phyloP scores from a whole-genome alignment of 2,113 vertebrate species.

The Pholis gunnellus region DNA sequence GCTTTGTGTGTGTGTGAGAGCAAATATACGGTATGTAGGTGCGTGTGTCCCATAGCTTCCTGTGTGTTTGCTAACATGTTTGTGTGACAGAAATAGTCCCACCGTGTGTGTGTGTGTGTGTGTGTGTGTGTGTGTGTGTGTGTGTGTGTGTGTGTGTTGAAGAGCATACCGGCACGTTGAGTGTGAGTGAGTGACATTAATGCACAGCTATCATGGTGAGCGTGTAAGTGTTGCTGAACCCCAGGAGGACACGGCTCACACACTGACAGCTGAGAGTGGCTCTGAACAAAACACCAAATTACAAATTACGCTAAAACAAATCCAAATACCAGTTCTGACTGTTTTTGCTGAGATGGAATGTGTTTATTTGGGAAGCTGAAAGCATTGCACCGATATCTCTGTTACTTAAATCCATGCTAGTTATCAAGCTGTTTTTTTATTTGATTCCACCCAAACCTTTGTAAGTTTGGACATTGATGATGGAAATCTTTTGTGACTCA shows the following conservation, averaged over 20 bases:
- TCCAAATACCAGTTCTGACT: constrained; percentile 17
- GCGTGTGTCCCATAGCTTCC: constrained; percentile 8
- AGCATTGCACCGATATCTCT: not conserved
- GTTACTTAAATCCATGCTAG: not conserved
- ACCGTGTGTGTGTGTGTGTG: constrained; percentile 36
- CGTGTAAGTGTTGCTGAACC: constrained; percentile 59
- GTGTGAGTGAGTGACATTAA: constrained; percentile 68
- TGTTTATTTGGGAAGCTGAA: not conserved
- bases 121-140: constrained; percentile 2
- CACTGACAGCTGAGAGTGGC: constrained; percentile 53
- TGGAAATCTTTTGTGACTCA: not conserved
- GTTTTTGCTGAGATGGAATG: not conserved
- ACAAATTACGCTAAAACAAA: constrained; percentile 49
- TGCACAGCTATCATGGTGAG: constrained; percentile 74
- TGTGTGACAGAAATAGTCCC: constrained; percentile 38
- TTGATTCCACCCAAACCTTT: not conserved
- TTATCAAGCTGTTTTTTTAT: not conserved
- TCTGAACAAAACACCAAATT: constrained; percentile 42
- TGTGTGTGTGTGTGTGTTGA: constrained; percentile 25
- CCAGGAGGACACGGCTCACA: constrained; percentile 58
- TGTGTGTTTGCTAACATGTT: constrained; percentile 38
- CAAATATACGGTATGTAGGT: not conserved
- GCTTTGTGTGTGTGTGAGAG: not conserved
- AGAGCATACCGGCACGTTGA: constrained; percentile 8
- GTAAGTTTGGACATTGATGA: not conserved